Evolutionary conservation across 1,140 invertebrate species (phyloP).

Genomic region (Drosophila bipectinata): DNA sequence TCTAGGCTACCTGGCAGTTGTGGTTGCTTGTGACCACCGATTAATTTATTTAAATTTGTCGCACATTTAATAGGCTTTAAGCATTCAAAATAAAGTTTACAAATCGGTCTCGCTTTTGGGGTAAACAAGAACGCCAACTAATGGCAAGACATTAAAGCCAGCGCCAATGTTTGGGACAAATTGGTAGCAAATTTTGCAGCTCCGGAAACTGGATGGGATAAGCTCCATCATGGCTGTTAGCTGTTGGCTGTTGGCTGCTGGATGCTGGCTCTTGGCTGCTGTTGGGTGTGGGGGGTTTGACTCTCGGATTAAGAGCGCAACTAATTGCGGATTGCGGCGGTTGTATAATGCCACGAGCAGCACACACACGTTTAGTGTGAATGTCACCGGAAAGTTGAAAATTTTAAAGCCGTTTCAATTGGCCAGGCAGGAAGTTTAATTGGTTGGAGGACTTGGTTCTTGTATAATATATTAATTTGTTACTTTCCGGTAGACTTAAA

Average conservation of each 20-base stretch:
- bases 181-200: conserved; percentile 12
- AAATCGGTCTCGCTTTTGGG: conserved; percentile 9
- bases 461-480: conserved; percentile 21
- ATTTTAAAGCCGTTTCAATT: conserved; percentile 51
- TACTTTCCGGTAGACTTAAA: background rate
- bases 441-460: conserved; percentile 6
- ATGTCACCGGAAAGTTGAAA: conserved; percentile 47
- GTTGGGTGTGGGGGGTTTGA: conserved; percentile 12
- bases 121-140: conserved; percentile 29
- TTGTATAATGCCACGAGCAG: conserved; percentile 29
- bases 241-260: conserved; percentile 12
- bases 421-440: conserved; percentile 56
- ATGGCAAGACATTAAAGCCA: conserved; percentile 20
- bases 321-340: conserved; percentile 53
- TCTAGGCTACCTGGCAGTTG: conserved; percentile 14
- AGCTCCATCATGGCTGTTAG: conserved; percentile 14
- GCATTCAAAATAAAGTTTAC: conserved; percentile 3
- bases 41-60: conserved; percentile 10
- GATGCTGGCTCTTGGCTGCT: background rate
- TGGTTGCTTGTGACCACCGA: conserved; percentile 17
- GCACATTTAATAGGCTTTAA: background rate
- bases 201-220: conserved; percentile 17
- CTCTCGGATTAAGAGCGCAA: conserved; percentile 52
- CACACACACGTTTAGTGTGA: conserved; percentile 26
- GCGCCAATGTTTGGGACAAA: conserved; percentile 12